Base-by-base conservation (phyloP, 2,888 invertebrate genomes). In the Cremastobaeus sp. region DNA sequence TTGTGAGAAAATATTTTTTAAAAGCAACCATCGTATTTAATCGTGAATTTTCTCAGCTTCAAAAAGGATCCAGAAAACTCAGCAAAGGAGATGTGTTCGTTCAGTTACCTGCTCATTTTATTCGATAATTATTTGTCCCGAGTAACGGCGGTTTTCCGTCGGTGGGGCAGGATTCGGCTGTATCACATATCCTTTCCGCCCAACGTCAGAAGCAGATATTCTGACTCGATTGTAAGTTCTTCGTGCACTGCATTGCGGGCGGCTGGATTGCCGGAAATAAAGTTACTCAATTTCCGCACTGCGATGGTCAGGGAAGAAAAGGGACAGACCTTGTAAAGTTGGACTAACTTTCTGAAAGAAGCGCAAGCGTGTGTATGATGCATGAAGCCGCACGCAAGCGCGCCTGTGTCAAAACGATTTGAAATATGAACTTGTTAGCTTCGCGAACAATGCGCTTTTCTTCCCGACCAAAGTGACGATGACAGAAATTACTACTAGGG, bases 271-370 rank as follows among this genome's bases (percentile, higher is more conserved):
- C 66, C 66, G 76, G 68, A 77, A 75, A 77, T 75, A 72, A 77
- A 75, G 70, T 77, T 74, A 74, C 68, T 69, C 65, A 76, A 74
- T 69, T 77, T 77, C 64, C 75, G 60, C 57, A 37, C 74, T 64
- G 59, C 52, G 65, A 71, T 70, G 70, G 57, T 64, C 62, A 66
- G 59, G 54, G 52, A 70, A 72, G 73, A 71, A 75, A 68, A 66
- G 57, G 62, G 62, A 47, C 64, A 64, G 64, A 69, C 71, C 50
- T 59, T 59, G 55, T 57, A 57, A 62, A 60, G 66, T 66, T 48
- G 45, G 45, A 43, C 45, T 52, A 65, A 74, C 70, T 74, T 70
- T 66, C 52, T 12, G 59, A 50, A 64, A 68, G 52, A 66, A 73
- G 59, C 25, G 37, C 41, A 37, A 21, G 57, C 35, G 57, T 52